Percentiles rank a stretch among this genome's conserved stretches.
These are phyloP conservation scores for Saccostrea echinata DNA, from an alignment of 1,140 invertebrate species.

Conservation along the genomic window DNA sequence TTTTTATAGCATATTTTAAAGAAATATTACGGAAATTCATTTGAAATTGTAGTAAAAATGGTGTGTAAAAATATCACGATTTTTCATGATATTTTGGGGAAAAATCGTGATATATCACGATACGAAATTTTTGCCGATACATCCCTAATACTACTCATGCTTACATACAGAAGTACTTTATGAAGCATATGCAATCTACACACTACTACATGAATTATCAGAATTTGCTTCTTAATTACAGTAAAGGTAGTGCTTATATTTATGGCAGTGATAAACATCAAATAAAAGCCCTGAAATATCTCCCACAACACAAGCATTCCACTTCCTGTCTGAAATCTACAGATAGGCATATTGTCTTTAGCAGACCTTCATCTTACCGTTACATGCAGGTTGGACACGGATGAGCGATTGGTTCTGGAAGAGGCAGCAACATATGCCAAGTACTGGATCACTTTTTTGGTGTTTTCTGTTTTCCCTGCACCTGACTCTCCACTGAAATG, in stretches of 20 bases:
- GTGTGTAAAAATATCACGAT: no score
- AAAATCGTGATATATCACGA: no score
- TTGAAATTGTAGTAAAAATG: no score
- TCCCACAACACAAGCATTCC: not conserved
- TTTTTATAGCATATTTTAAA: no score
- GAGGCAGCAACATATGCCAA: slow-evolving; percentile 98
- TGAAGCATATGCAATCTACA: no score
- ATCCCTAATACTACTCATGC: no score
- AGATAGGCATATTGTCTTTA: not conserved
- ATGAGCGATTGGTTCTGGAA: slow-evolving; percentile 65
- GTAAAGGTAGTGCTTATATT: not conserved
- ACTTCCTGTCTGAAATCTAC: not conserved
- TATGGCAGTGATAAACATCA: not conserved
- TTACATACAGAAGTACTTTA: no score
- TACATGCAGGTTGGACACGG: slow-evolving; percentile 70
- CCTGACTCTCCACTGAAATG: slow-evolving; percentile 95
- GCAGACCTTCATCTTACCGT: slow-evolving; percentile 65
- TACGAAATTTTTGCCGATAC: no score
- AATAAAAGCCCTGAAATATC: not conserved
- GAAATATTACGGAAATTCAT: no score
- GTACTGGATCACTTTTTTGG: slow-evolving; percentile 99
- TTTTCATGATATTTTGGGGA: no score
- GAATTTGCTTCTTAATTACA: not conserved
- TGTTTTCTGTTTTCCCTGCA: slow-evolving; percentile 99
- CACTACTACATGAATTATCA: no score